A percentile compares a stretch with the other conserved stretches of the same genome.
phyloP scores from a whole-genome alignment of 2,888 invertebrate species.

The Nesidiocoris tenuis region DNA sequence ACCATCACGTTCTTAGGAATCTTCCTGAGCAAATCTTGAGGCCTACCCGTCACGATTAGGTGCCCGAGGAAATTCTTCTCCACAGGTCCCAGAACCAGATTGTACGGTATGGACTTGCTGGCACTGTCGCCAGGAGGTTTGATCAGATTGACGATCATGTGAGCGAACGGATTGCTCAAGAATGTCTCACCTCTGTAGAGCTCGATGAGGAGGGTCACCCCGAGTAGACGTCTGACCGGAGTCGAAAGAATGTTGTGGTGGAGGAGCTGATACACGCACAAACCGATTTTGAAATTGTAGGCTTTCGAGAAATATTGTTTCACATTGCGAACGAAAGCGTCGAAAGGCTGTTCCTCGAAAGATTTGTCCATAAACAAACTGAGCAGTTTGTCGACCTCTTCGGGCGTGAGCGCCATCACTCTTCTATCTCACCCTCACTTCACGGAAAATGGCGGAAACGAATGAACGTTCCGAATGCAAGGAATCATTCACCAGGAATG shows the following conservation, averaged over 20 bases:
- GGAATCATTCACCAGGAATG: no score
- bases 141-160: slow-evolving; percentile 65
- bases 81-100: slow-evolving; percentile 15
- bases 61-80: slow-evolving; percentile 42
- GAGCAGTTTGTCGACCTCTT: slow-evolving; percentile 30
- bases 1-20: slow-evolving; percentile 15
- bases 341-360: slow-evolving; percentile 30
- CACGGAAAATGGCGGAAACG: no score
- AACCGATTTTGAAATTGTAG: slow-evolving; percentile 30
- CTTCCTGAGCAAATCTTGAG: slow-evolving; percentile 24
- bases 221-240: slow-evolving; percentile 67
- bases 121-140: slow-evolving; percentile 12
- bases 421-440: no score
- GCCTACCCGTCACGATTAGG: slow-evolving; percentile 38
- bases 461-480: no score
- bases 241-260: slow-evolving; percentile 67
- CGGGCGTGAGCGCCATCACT: slow-evolving; percentile 26
- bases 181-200: slow-evolving; percentile 68
- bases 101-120: slow-evolving; percentile 7
- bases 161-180: slow-evolving; percentile 68
- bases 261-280: slow-evolving; percentile 28
- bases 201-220: slow-evolving; percentile 68
- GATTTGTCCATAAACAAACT: slow-evolving; percentile 27
- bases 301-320: slow-evolving; percentile 34
- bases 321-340: slow-evolving; percentile 27